Conservation (phyloP, 2,113 vertebrate genomes). For the Bombycilla garrulus region DNA sequence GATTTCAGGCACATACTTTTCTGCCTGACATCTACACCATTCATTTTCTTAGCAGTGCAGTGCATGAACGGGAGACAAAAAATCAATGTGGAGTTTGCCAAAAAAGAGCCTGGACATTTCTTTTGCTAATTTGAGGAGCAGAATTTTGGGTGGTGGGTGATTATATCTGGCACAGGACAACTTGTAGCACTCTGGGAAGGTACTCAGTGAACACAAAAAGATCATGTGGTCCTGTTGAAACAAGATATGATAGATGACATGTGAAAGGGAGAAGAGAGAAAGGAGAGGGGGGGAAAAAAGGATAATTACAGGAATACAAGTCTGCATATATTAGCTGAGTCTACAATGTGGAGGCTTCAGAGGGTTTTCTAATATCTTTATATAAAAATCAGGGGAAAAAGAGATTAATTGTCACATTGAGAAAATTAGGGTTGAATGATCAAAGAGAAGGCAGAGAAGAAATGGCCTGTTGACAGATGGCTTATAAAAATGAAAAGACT, state of each 20-base stretch:
- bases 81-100: neutral
- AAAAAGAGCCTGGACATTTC: neutral
- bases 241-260: neutral
- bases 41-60: neutral
- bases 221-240: neutral
- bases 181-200: neutral
- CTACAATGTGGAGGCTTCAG: neutral
- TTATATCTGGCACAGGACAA: neutral
- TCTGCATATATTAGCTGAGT: conserved; percentile 1
- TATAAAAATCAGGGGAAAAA: neutral
- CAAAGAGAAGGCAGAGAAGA: conserved; percentile 22
- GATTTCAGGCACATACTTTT: neutral
- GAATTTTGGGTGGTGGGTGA: neutral
- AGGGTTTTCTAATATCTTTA: conserved; percentile 22
- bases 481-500: conserved; percentile 42
- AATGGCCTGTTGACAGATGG: conserved; percentile 46
- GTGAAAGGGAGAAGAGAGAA: neutral
- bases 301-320: conserved; percentile 2
- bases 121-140: neutral
- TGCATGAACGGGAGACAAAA: neutral
- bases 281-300: neutral
- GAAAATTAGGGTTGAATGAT: conserved; percentile 45
- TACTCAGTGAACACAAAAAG: neutral
- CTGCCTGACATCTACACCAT: neutral
- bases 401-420: conserved; percentile 31